phyloP scores from a whole-genome alignment of 2,888 invertebrate genomes.

The Drosophila peninsularis region DNA sequence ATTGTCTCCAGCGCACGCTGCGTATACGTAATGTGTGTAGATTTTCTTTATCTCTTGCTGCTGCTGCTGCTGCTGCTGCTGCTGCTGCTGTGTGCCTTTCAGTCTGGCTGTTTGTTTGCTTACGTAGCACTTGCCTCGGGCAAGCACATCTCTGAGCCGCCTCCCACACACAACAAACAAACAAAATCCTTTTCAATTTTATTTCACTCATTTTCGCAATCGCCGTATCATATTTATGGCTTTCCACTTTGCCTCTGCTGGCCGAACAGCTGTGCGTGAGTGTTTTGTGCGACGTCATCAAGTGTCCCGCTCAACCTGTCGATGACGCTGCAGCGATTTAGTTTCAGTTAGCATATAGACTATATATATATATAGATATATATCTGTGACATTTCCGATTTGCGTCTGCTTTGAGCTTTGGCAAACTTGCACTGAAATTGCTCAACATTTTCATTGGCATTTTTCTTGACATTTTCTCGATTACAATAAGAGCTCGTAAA shows the following conservation, averaged over 20 bases:
- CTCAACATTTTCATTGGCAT: slow-evolving; percentile 58
- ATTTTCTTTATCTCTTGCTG: slow-evolving; percentile 7
- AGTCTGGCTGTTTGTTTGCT: slow-evolving; percentile 49
- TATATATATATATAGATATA: not conserved
- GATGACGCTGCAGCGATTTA: slow-evolving; percentile 48
- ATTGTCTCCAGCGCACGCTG: slow-evolving; percentile 51
- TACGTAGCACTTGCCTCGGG: slow-evolving; percentile 56
- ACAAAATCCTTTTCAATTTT: slow-evolving; percentile 51
- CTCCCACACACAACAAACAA: slow-evolving; percentile 17
- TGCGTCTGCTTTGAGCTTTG: slow-evolving; percentile 39
- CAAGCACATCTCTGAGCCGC: slow-evolving; percentile 32
- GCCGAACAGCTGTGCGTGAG: slow-evolving; percentile 49
- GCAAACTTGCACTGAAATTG: slow-evolving; percentile 37
- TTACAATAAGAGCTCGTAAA: slow-evolving; percentile 72
- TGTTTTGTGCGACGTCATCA: slow-evolving; percentile 66
- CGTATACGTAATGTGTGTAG: slow-evolving; percentile 70
- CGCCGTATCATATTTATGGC: slow-evolving; percentile 63
- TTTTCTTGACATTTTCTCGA: slow-evolving; percentile 67
- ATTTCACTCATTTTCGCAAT: slow-evolving; percentile 54
- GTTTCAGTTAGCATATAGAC: slow-evolving; percentile 7
- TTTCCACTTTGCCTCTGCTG: slow-evolving; percentile 32
- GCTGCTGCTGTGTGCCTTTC: slow-evolving; percentile 5
- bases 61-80: not conserved
- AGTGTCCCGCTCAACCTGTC: slow-evolving; percentile 25
- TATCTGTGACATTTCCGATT: slow-evolving; percentile 16